These are phyloP conservation scores for Chrysoperla carnea DNA, from an alignment of 1,140 invertebrate genomes.

Conservation along the genomic window DNA sequence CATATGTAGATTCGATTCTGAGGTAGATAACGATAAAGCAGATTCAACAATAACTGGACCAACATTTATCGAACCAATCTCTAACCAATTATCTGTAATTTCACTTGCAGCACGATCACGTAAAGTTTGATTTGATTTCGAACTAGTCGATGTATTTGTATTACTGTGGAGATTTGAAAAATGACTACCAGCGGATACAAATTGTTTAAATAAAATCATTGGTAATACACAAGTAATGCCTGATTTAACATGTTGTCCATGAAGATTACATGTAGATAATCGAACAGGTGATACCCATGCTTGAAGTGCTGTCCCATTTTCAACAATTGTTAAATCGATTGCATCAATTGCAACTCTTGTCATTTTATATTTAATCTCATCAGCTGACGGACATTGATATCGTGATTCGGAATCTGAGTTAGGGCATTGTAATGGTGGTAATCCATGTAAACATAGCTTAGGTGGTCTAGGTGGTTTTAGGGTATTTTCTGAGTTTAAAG, in stretches of 20 bases:
- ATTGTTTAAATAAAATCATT: constrained; percentile 53
- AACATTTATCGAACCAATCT: constrained; percentile 76
- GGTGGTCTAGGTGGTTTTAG: constrained; percentile 39
- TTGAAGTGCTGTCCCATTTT: constrained; percentile 72
- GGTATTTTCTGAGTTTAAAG: constrained; percentile 77
- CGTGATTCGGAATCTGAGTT: constrained; percentile 50
- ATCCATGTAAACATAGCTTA: constrained; percentile 71
- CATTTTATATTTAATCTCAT: constrained; percentile 92
- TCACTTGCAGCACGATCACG: constrained; percentile 16
- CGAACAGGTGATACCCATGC: constrained; percentile 77
- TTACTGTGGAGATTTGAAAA: constrained; percentile 26
- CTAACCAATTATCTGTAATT: constrained; percentile 68
- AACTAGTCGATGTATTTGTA: constrained; percentile 20
- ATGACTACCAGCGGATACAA: constrained; percentile 34
- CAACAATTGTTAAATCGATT: constrained; percentile 80
- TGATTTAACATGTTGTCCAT: constrained; percentile 73
- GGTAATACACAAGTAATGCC: constrained; percentile 81
- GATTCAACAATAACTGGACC: constrained; percentile 86
- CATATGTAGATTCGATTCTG: constrained; percentile 53
- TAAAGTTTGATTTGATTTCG: not conserved
- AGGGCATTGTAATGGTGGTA: constrained; percentile 55
- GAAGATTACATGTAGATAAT: constrained; percentile 82
- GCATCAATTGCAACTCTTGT: constrained; percentile 79
- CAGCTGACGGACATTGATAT: constrained; percentile 65
- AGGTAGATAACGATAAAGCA: constrained; percentile 61